Percentiles rank a stretch among this genome's conserved stretches.
These are phyloP conservation scores for Phalloptychus januarius DNA, from an alignment of 2,797 vertebrate genomes.

Conservation along the genomic window DNA sequence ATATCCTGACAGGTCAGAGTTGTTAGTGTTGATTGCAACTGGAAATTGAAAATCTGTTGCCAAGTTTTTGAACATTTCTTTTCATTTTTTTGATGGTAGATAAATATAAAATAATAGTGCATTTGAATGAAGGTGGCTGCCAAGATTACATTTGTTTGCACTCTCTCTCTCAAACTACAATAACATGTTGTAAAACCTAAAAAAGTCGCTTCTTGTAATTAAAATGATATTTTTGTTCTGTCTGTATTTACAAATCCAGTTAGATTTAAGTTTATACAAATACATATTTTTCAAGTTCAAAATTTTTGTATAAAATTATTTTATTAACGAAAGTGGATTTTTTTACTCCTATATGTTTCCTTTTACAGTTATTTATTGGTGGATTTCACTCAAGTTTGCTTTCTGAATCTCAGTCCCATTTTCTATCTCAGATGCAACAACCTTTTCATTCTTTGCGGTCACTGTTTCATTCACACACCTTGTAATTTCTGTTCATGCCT, in stretches of 20 bases:
- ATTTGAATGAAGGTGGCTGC: background rate
- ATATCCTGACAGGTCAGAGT: slow-evolving; percentile 51
- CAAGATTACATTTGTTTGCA: background rate
- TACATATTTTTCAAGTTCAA: background rate
- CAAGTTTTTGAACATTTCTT: slow-evolving; percentile 38
- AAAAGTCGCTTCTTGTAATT: background rate
- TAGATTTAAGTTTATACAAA: background rate
- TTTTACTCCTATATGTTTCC: background rate
- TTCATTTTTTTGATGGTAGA: background rate
- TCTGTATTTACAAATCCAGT: background rate
- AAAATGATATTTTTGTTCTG: background rate
- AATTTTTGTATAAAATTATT: background rate
- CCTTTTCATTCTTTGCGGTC: background rate
- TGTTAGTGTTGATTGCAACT: slow-evolving; percentile 52
- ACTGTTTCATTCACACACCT: background rate
- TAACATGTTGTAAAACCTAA: background rate
- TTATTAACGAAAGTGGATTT: background rate
- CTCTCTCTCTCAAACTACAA: background rate
- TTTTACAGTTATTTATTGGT: background rate
- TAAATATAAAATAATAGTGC: background rate
- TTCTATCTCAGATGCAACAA: background rate
- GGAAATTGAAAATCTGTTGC: slow-evolving; percentile 69
- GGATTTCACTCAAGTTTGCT: background rate
- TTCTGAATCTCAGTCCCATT: background rate
- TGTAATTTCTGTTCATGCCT: background rate